Conservation (phyloP, 2,113 vertebrate genomes). For the Antigone vipio region DNA sequence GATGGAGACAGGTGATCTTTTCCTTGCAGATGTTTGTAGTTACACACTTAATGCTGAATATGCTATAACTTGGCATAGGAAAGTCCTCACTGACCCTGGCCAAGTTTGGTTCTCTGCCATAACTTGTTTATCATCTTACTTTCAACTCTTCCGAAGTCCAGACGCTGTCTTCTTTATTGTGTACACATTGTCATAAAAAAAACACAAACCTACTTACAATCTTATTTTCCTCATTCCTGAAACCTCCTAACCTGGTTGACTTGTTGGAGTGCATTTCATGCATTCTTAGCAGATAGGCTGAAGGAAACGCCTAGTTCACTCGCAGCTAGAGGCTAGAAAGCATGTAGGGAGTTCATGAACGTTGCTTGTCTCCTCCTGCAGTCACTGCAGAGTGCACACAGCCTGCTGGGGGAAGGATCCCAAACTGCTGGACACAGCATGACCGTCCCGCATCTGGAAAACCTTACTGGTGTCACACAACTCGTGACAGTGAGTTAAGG, state of each 20-base stretch:
- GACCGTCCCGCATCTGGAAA: background rate
- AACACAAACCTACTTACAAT: background rate
- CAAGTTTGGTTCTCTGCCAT: background rate
- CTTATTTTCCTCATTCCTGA: slow-evolving; percentile 79
- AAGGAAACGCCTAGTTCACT: slow-evolving; percentile 74
- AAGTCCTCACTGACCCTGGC: background rate
- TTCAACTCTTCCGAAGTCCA: background rate
- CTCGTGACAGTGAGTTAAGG: slow-evolving; percentile 45
- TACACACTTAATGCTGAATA: background rate
- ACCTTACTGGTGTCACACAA: background rate
- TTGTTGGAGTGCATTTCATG: slow-evolving; percentile 80
- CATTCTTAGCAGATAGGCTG: slow-evolving; percentile 79
- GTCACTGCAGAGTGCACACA: background rate
- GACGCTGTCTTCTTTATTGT: slow-evolving; percentile 13
- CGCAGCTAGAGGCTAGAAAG: slow-evolving; percentile 67
- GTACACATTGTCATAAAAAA: background rate
- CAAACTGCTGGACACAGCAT: background rate
- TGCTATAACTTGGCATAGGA: background rate
- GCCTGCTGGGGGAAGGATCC: background rate
- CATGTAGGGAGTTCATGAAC: slow-evolving; percentile 33
- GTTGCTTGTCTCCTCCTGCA: background rate
- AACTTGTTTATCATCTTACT: background rate
- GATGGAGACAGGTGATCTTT: background rate
- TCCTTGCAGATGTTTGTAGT: background rate
- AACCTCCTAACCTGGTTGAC: slow-evolving; percentile 78